Percentiles rank a stretch among this genome's conserved stretches.
Conservation (phyloP, 2,888 invertebrate genomes). For the Thera obeliscata region DNA sequence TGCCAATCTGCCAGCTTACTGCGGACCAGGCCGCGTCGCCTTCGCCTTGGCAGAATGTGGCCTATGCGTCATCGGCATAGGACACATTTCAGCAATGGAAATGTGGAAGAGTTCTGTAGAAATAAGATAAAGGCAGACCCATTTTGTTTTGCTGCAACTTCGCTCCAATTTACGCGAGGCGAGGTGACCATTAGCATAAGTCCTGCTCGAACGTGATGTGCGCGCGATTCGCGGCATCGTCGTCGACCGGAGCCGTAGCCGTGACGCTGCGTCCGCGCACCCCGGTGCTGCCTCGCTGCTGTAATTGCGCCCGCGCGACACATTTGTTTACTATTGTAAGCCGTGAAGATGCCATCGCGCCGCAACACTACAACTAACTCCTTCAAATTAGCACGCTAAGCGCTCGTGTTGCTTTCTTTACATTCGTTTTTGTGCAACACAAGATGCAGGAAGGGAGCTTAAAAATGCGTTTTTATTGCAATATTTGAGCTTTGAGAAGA, state of each 20-base stretch:
- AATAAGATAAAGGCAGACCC: slow-evolving; percentile 82
- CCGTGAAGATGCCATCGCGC: slow-evolving; percentile 82
- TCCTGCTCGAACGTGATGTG: slow-evolving; percentile 77
- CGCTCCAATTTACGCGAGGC: slow-evolving; percentile 81
- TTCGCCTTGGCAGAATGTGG: slow-evolving; percentile 54
- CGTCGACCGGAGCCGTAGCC: slow-evolving; percentile 53
- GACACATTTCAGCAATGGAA: slow-evolving; percentile 56
- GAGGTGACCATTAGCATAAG: slow-evolving; percentile 82
- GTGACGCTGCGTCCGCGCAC: slow-evolving; percentile 51
- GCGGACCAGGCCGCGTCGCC: slow-evolving; percentile 55
- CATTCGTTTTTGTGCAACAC: slow-evolving; percentile 17
- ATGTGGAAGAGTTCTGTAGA: slow-evolving; percentile 55
- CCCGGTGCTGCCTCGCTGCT: slow-evolving; percentile 45
- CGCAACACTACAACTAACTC: slow-evolving; percentile 67
- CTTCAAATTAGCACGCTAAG: slow-evolving; percentile 78
- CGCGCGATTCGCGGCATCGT: slow-evolving; percentile 65
- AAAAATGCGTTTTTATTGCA: not conserved
- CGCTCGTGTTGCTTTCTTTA: slow-evolving; percentile 40
- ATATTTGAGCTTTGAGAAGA: not conserved
- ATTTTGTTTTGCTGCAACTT: slow-evolving; percentile 79
- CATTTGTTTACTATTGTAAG: slow-evolving; percentile 83
- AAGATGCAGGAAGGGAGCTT: not conserved
- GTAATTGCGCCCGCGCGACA: slow-evolving; percentile 79
- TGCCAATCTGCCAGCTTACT: slow-evolving; percentile 73
- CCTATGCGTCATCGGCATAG: slow-evolving; percentile 59